A percentile compares a stretch with the other conserved stretches of the same genome.
Conservation (phyloP, 1,140 invertebrate genomes). For the Micrasema minimum region DNA sequence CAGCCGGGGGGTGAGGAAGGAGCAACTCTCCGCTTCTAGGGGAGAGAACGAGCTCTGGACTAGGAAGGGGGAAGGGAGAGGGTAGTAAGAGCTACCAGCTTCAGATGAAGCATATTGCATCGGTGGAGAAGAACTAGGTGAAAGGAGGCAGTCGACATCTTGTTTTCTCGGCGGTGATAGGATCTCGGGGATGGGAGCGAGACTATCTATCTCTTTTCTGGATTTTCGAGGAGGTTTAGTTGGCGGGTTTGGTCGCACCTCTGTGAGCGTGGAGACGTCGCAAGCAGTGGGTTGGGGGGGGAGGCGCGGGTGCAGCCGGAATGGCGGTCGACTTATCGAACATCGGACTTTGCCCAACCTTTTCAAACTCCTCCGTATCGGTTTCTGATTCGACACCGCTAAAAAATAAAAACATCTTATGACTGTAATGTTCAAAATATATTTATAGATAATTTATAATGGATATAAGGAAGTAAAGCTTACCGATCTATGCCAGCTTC, state of each 20-base stretch:
- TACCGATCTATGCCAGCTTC: slow-evolving; percentile 62
- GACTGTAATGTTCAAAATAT: slow-evolving; percentile 1
- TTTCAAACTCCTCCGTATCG: slow-evolving; percentile 86
- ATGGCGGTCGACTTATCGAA: slow-evolving; percentile 56
- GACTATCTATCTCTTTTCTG: slow-evolving; percentile 54
- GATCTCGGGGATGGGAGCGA: slow-evolving; percentile 48
- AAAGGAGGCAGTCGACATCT: slow-evolving; percentile 47
- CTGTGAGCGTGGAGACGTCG: slow-evolving; percentile 59
- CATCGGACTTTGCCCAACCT: slow-evolving; percentile 72
- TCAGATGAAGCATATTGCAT: slow-evolving; percentile 45
- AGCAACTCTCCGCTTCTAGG: slow-evolving; percentile 57
- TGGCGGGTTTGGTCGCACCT: slow-evolving; percentile 58
- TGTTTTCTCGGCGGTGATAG: slow-evolving; percentile 7
- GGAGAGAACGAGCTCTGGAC: slow-evolving; percentile 56
- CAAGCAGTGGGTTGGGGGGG: not conserved
- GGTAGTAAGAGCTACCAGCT: slow-evolving; percentile 50
- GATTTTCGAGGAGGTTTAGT: slow-evolving; percentile 59
- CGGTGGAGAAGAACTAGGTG: slow-evolving; percentile 55
- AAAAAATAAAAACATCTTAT: slow-evolving; percentile 53
- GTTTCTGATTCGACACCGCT: slow-evolving; percentile 83
- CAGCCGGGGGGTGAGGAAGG: slow-evolving; percentile 56
- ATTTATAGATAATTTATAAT: not conserved
- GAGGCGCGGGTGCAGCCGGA: slow-evolving; percentile 10
- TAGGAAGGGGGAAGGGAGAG: slow-evolving; percentile 4
- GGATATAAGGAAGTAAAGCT: slow-evolving; percentile 35